Conservation (phyloP, 2,888 invertebrate species). For the Epirrita christyi region DNA sequence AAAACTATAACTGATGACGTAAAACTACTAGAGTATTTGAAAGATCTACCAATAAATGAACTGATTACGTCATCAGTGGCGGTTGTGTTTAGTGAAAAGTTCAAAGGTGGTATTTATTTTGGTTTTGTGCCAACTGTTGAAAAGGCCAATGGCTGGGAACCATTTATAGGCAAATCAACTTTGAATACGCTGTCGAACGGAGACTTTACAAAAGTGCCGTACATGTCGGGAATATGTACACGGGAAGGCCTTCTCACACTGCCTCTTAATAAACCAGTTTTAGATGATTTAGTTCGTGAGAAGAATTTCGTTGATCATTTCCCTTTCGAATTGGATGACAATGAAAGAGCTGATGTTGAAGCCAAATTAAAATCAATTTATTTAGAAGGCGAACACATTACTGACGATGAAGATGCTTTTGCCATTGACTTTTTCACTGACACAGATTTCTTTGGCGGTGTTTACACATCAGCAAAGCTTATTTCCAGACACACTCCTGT, state of each 20-base stretch:
- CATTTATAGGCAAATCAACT: slow-evolving; percentile 72
- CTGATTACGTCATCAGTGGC: slow-evolving; percentile 59
- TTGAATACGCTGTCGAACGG: slow-evolving; percentile 66
- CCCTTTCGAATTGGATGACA: slow-evolving; percentile 56
- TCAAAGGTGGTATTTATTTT: slow-evolving; percentile 70
- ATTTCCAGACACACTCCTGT: slow-evolving; percentile 72
- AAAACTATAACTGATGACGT: slow-evolving; percentile 48
- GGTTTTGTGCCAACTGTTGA: slow-evolving; percentile 80
- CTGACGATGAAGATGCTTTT: slow-evolving; percentile 63
- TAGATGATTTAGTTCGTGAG: slow-evolving; percentile 51
- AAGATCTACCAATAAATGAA: slow-evolving; percentile 57
- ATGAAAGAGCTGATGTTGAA: slow-evolving; percentile 54
- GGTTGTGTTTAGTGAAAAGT: slow-evolving; percentile 48
- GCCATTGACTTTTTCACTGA: slow-evolving; percentile 80
- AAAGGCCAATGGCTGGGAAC: slow-evolving; percentile 66
- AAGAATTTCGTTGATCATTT: slow-evolving; percentile 62
- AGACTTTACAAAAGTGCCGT: slow-evolving; percentile 75
- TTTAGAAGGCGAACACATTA: slow-evolving; percentile 63
- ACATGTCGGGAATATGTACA: slow-evolving; percentile 76
- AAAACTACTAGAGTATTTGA: slow-evolving; percentile 62
- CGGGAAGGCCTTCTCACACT: slow-evolving; percentile 74
- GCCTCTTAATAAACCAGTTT: slow-evolving; percentile 34
- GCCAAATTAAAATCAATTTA: slow-evolving; percentile 69
- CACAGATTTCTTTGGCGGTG: slow-evolving; percentile 70
- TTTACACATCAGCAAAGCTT: slow-evolving; percentile 59